These are phyloP conservation scores for Terrapene triunguis DNA, from an alignment of 2,113 vertebrate genomes.

Conservation along the genomic window DNA sequence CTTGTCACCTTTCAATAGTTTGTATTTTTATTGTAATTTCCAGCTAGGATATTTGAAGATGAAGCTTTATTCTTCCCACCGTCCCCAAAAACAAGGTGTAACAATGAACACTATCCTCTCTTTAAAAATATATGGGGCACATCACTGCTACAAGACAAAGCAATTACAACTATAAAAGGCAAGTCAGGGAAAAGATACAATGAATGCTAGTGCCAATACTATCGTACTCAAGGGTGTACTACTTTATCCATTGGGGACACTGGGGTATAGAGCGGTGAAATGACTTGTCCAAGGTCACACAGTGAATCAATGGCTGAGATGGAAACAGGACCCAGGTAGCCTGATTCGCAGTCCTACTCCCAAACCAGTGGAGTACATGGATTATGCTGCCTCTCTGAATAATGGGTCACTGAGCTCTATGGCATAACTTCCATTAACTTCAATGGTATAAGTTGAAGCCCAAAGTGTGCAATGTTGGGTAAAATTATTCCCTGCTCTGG, in stretches of 20 bases:
- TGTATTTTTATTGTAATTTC: slow-evolving; percentile 55
- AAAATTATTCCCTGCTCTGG: not conserved
- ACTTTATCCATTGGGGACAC: not conserved
- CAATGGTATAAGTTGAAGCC: not conserved
- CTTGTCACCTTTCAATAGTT: slow-evolving; percentile 46
- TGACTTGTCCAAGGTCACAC: not conserved
- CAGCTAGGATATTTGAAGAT: slow-evolving; percentile 28
- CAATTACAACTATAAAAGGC: not conserved
- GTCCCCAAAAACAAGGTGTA: not conserved
- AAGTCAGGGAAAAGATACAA: not conserved
- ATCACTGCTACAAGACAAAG: not conserved
- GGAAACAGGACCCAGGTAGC: not conserved
- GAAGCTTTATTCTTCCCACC: slow-evolving; percentile 1
- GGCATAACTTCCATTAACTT: not conserved
- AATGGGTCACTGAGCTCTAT: not conserved
- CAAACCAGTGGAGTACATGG: not conserved
- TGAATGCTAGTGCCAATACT: not conserved
- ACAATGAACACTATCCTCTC: not conserved
- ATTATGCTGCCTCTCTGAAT: not conserved
- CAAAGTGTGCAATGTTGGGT: not conserved
- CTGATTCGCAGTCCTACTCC: not conserved
- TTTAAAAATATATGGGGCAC: not conserved
- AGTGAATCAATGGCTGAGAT: not conserved
- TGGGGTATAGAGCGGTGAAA: not conserved
- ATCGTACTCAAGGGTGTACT: not conserved